Conservation (phyloP, 2,113 vertebrate genomes). For the Xenopus borealis region DNA sequence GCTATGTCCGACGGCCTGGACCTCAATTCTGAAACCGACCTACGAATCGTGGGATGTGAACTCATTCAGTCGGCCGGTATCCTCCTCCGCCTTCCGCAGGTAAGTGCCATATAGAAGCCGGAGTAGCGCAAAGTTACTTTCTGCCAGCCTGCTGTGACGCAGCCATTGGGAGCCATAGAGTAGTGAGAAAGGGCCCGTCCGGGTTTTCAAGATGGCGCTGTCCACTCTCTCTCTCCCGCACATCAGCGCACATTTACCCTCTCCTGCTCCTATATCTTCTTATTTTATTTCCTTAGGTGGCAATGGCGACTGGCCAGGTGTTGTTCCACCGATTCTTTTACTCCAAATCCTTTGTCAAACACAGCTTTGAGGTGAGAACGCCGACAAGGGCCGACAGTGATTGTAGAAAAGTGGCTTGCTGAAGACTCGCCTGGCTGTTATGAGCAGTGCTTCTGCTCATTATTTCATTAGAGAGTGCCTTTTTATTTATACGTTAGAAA, state of each 20-base stretch:
- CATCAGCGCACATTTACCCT: neutral
- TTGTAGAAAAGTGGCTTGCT: too few relatives aligned
- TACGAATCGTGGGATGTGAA: constrained; percentile 93
- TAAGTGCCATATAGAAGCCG: constrained; percentile 46
- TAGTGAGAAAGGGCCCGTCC: neutral
- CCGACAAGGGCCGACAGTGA: too few relatives aligned
- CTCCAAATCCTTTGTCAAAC: constrained; percentile 97
- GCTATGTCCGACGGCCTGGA: constrained; percentile 96
- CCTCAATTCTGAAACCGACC: constrained; percentile 85
- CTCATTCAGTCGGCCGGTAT: constrained; percentile 93
- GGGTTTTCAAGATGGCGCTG: constrained; percentile 27
- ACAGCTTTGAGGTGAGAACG: constrained; percentile 91
- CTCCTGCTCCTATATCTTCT: constrained; percentile 1
- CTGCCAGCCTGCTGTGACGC: too few relatives aligned
- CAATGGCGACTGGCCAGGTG: constrained; percentile 96
- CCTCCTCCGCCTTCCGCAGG: constrained; percentile 89
- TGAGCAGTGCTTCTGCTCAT: too few relatives aligned
- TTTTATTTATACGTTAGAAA: too few relatives aligned
- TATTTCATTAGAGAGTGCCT: too few relatives aligned
- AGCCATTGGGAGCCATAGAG: neutral
- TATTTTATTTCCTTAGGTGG: constrained; percentile 72
- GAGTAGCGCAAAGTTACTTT: neutral
- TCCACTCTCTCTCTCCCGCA: neutral
- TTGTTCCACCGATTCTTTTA: constrained; percentile 98
- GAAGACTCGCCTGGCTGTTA: too few relatives aligned